Evolutionary conservation across 2,113 vertebrate genomes (phyloP).

Genomic region (Cynopterus brachyotis): DNA sequence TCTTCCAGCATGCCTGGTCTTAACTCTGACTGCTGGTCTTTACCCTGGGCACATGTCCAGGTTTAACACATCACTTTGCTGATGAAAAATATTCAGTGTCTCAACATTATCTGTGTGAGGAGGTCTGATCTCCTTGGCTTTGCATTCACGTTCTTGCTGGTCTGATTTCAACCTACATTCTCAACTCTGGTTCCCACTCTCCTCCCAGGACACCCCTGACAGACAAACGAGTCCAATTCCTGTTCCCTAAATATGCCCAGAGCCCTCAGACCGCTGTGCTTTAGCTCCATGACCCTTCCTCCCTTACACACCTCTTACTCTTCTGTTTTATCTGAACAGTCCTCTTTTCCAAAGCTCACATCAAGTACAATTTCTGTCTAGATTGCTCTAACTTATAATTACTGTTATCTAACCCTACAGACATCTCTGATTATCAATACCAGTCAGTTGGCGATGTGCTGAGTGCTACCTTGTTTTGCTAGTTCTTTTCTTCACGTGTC

Average conservation of each 20-base stretch:
- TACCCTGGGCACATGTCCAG: background rate
- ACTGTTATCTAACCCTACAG: background rate
- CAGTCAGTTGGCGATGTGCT: background rate
- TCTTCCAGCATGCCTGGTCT: background rate
- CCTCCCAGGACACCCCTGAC: background rate
- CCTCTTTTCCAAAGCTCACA: background rate
- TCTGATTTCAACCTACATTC: background rate
- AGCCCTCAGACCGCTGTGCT: background rate
- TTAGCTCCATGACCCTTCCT: background rate
- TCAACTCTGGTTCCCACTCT: rapidly evolving
- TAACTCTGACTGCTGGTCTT: background rate
- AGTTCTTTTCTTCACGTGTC: background rate
- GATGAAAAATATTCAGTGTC: background rate
- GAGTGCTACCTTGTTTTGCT: background rate
- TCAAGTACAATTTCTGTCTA: background rate
- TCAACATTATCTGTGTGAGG: background rate
- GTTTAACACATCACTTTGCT: background rate
- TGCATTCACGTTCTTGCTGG: background rate
- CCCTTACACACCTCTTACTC: background rate
- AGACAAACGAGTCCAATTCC: background rate
- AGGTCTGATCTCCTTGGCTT: background rate
- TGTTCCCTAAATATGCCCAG: background rate
- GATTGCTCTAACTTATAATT: background rate
- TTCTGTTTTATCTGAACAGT: background rate
- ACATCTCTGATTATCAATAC: background rate